Conservation (phyloP, 2,797 vertebrate species). For the Sylvia borin region DNA sequence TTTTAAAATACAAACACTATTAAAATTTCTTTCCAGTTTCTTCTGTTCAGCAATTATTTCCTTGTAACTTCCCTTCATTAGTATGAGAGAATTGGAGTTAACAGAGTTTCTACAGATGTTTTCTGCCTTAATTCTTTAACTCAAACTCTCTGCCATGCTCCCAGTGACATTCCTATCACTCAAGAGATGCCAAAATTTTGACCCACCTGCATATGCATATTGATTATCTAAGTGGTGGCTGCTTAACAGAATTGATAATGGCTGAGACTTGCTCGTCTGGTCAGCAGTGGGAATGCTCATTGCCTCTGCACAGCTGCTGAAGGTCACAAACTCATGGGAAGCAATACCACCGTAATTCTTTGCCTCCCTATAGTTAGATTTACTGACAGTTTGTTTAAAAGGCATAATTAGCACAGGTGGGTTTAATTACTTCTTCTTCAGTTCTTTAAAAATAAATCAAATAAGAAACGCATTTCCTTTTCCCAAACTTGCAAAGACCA, state of each 20-base stretch:
- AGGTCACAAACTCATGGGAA: background rate
- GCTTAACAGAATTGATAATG: background rate
- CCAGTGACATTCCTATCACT: background rate
- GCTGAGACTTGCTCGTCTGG: background rate
- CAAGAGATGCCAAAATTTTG: background rate
- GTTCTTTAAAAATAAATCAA: background rate
- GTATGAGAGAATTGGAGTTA: background rate
- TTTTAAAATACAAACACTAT: background rate
- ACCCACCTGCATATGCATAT: background rate
- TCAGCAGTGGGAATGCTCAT: background rate
- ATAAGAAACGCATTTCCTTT: background rate
- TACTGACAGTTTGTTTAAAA: background rate
- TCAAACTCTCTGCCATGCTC: background rate
- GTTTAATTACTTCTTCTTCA: background rate
- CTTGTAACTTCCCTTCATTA: background rate
- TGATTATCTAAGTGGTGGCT: background rate
- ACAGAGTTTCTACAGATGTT: background rate
- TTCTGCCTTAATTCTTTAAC: background rate
- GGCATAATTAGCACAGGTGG: background rate
- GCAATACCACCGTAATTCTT: background rate
- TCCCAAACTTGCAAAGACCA: background rate
- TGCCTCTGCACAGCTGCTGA: constrained; percentile 21
- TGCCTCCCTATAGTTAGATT: background rate
- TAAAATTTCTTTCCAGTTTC: background rate
- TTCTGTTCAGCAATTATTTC: background rate